Evolutionary conservation across 1,140 invertebrate genomes (phyloP).

Genomic region (Drosophila nasuta): DNA sequence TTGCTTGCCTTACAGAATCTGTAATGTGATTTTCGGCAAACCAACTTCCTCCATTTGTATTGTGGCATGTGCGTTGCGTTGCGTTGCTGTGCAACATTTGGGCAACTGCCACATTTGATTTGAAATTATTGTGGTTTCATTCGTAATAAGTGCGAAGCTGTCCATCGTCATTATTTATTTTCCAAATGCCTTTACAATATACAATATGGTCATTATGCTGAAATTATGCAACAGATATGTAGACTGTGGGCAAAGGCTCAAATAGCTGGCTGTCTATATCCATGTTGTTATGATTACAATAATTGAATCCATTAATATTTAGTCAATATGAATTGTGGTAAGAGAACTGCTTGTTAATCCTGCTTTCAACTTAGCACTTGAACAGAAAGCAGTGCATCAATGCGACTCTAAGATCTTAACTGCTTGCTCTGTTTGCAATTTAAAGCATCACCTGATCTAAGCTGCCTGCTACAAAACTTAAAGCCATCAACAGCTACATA

Average conservation of each 20-base stretch:
- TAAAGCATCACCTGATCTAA: background rate
- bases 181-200: slow-evolving; percentile 4
- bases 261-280: background rate
- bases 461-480: background rate
- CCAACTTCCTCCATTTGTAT: background rate
- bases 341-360: background rate
- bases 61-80: slow-evolving; percentile 3
- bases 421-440: background rate
- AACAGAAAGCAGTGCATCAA: background rate
- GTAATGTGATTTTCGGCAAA: slow-evolving; percentile 46
- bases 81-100: background rate
- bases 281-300: background rate
- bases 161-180: slow-evolving; percentile 18
- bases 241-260: background rate
- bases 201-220: slow-evolving; percentile 16
- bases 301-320: background rate
- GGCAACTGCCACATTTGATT: slow-evolving; percentile 35
- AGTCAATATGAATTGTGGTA: background rate
- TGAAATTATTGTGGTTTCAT: slow-evolving; percentile 52
- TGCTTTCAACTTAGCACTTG: too few species aligned
- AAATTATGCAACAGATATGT: slow-evolving; percentile 3
- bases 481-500: background rate
- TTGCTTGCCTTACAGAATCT: slow-evolving; percentile 50
- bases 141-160: slow-evolving; percentile 22
- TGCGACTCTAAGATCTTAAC: background rate